Evolutionary conservation across 2,888 invertebrate genomes (phyloP), one percentile per base, ranked within the genome.

Genomic region (Coleophora deauratella): DNA sequence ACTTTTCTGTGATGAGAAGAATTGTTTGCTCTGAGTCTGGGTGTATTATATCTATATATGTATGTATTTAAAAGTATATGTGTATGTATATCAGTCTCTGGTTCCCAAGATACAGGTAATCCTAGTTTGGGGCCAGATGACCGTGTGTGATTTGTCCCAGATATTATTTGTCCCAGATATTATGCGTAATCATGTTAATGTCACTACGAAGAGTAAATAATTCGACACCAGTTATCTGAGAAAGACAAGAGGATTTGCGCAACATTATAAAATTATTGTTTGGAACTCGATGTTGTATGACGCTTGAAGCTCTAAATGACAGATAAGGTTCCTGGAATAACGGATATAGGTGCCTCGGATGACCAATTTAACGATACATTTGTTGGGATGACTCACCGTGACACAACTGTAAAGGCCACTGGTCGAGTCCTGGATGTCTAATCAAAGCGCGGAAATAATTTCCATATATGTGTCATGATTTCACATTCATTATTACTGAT

Each of bases 381-480:
- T 66, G 55, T 55, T 50, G 47, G 42, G 50, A 54, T 75, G 72
- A 74, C 48, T 72, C 74, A 74, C 46, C 44, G 39, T 10, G 21
- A 21, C 43, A 34, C 40, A 47, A 49, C 67, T 64, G 66, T 63
- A 68, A 56, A 70, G 65, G 64, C 64, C 63, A 50, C 50, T 42
- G 53, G 55, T 56, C 44, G 57, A 43, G 54, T 64, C 63, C 63
- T 61, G 52, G 52, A 59, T 56, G 50, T 51, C 61, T 63, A 43
- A 50, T 53, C 11, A 34, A 38, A 28, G 62, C 63, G 58, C 69
- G 73, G 74, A 78, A 73, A 68, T 64, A 47, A 63, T 69, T 62
- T 62, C 56, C 60, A 65, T 68, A 57, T 68, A 64, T 76, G 68
- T 68, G 70, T 71, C 74, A 76, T 67, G 38, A 38, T 44, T 35